Conservation (phyloP, 37 sponge, comb jelly and placozoan genomes). For the Eunapius fragilis region DNA sequence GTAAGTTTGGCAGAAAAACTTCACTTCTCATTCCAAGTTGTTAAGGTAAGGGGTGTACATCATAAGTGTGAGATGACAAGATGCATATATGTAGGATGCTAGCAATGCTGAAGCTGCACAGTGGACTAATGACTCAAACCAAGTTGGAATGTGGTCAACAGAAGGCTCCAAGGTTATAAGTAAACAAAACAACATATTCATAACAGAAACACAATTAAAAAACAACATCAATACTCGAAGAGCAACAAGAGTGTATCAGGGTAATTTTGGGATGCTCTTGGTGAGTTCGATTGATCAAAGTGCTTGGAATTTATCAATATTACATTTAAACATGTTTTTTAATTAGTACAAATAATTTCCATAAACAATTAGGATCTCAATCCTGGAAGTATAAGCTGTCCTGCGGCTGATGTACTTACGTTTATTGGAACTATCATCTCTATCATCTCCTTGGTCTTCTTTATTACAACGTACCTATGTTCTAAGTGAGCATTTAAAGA, state of each 20-base stretch:
- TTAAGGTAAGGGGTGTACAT: not conserved
- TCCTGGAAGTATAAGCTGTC: not conserved
- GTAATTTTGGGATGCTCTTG: constrained; percentile 33
- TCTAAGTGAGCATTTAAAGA: not conserved
- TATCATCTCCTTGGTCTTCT: constrained; percentile 8
- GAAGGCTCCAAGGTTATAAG: constrained; percentile 25
- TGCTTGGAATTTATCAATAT: too few relatives aligned
- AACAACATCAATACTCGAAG: not conserved
- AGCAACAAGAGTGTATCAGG: not conserved
- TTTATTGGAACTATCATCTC: constrained; percentile 13
- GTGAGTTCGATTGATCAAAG: constrained; percentile 24
- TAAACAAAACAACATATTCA: not conserved
- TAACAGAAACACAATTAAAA: not conserved
- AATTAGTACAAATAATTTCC: too few relatives aligned
- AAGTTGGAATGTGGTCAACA: constrained; percentile 34
- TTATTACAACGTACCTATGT: not conserved
- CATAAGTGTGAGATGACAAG: too few relatives aligned
- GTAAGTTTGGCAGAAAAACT: not conserved
- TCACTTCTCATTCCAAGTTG: not conserved
- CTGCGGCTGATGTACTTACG: not conserved
- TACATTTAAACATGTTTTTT: not conserved
- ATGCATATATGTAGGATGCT: constrained; percentile 77
- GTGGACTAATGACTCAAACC: constrained; percentile 51
- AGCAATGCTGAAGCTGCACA: constrained; percentile 69
- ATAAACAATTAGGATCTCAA: constrained; percentile 18